phyloP scores from a whole-genome alignment of 2,888 invertebrate genomes.

The Acholoe squamosa region DNA sequence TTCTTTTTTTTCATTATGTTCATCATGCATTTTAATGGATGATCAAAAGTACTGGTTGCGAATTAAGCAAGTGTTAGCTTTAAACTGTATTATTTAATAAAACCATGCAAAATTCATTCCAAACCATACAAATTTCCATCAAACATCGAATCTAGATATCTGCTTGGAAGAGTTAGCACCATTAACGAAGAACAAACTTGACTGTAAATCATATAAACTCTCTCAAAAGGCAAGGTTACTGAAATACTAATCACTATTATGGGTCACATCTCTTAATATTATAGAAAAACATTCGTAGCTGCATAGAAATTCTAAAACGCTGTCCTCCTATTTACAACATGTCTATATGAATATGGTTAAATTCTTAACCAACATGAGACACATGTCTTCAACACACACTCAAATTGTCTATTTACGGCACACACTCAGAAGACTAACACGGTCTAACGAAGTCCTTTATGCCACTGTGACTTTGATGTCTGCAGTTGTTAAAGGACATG shows the following conservation, averaged over 20 bases:
- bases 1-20: no score
- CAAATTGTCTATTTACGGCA: neutral
- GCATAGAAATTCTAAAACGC: neutral
- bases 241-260: neutral
- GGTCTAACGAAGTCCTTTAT: neutral
- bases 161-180: neutral
- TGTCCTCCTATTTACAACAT: neutral
- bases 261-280: neutral
- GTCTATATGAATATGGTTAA: neutral
- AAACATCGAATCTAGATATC: neutral
- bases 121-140: neutral
- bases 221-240: neutral
- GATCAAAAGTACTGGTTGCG: no score
- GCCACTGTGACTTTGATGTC: neutral
- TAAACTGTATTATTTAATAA: neutral
- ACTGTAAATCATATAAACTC: neutral
- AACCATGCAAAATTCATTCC: constrained; percentile 14
- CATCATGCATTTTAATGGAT: no score
- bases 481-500: neutral
- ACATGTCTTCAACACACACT: neutral
- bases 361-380: neutral
- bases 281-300: neutral
- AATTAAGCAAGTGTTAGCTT: no score
- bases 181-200: neutral
- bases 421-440: neutral